These are phyloP conservation scores for Quadroppia sp. DNA, from an alignment of 2,888 invertebrate species.

Conservation along the genomic window DNA sequence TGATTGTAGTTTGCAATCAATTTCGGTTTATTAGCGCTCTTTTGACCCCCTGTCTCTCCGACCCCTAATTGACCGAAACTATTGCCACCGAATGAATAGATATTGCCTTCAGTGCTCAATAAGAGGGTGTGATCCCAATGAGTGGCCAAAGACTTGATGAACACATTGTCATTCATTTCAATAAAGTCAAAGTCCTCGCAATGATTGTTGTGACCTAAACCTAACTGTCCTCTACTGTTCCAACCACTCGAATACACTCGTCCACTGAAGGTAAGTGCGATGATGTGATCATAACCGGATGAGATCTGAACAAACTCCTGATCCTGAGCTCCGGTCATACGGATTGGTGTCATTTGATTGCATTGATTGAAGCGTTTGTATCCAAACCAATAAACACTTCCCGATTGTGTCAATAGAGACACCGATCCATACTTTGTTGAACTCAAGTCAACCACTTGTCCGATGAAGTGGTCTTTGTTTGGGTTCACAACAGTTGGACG, in stretches of 20 bases:
- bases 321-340: too few species aligned
- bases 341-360: too few species aligned
- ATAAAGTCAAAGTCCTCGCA: not conserved
- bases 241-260: not conserved
- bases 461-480: too few species aligned
- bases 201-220: not conserved
- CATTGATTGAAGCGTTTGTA: too few species aligned
- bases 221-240: not conserved
- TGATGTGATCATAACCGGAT: not conserved
- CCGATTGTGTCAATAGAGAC: too few species aligned
- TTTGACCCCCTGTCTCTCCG: not conserved
- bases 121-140: not conserved
- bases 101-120: not conserved
- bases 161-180: not conserved
- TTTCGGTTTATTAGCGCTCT: not conserved
- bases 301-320: too few species aligned
- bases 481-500: too few species aligned
- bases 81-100: constrained; percentile 1
- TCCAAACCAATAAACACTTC: too few species aligned
- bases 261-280: not conserved
- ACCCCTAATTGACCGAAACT: not conserved
- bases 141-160: not conserved
- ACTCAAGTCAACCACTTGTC: too few species aligned
- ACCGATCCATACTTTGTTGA: too few species aligned
- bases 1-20: not conserved